A percentile compares a stretch with the other conserved stretches of the same genome.
These are phyloP conservation scores for Trichonephila clavata DNA, from an alignment of 1,140 invertebrate genomes.

Conservation along the genomic window DNA sequence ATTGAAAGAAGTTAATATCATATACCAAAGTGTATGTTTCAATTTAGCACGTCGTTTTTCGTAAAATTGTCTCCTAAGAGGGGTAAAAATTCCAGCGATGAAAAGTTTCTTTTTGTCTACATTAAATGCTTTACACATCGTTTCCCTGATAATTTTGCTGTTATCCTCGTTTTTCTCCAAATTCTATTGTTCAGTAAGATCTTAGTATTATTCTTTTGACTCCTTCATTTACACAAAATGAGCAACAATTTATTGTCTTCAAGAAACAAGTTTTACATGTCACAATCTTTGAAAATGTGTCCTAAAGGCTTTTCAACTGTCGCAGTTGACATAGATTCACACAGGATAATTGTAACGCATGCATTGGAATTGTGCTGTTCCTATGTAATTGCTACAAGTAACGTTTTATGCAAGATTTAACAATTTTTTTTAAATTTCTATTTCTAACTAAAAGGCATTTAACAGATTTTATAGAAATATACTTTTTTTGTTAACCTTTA, in stretches of 20 bases:
- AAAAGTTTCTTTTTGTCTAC: conserved; percentile 28
- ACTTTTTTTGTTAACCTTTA: too few species aligned
- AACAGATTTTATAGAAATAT: too few species aligned
- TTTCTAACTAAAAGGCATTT: too few species aligned
- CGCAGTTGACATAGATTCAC: not conserved
- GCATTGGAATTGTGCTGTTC: not conserved
- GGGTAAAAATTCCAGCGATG: not conserved
- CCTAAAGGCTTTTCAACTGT: not conserved
- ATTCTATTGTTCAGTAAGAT: conserved; percentile 13
- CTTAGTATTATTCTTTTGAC: conserved; percentile 18
- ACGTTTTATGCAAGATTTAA: too few species aligned
- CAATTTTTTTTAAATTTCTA: too few species aligned
- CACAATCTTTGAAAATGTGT: not conserved
- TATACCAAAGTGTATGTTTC: not conserved
- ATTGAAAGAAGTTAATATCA: not conserved
- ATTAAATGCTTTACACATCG: conserved; percentile 5
- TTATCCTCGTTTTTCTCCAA: conserved; percentile 5
- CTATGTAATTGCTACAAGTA: too few species aligned
- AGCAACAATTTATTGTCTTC: not conserved
- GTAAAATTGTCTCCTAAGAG: conserved; percentile 2
- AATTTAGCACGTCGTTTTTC: not conserved
- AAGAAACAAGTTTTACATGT: not conserved
- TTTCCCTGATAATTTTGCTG: conserved; percentile 7
- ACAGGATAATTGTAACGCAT: not conserved
- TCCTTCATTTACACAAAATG: conserved; percentile 20